phyloP scores from a whole-genome alignment of 1,140 invertebrate species.

The Drosophila bipectinata region DNA sequence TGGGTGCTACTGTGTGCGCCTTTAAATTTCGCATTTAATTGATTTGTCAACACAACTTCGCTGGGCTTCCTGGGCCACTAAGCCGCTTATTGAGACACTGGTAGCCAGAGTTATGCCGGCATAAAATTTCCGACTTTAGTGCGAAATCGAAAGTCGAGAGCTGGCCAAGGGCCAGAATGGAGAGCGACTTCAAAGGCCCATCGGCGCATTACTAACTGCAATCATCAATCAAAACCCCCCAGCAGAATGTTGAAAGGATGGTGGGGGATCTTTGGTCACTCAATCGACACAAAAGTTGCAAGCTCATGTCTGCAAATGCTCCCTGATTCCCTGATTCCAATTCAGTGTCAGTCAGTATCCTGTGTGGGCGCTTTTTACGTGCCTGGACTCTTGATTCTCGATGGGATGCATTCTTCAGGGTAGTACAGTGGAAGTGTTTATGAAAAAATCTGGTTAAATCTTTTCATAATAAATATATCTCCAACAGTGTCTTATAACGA shows the following conservation, averaged over 20 bases:
- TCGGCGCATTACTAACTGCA: slow-evolving; percentile 56
- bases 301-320: slow-evolving; percentile 52
- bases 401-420: slow-evolving; percentile 20
- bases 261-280: slow-evolving; percentile 12
- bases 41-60: slow-evolving; percentile 78
- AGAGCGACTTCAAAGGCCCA: slow-evolving; percentile 57
- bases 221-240: slow-evolving; percentile 67
- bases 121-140: slow-evolving; percentile 74
- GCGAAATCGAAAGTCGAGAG: slow-evolving; percentile 65
- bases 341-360: slow-evolving; percentile 7
- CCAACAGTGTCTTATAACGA: neutral
- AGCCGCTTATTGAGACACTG: slow-evolving; percentile 54
- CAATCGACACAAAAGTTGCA: slow-evolving; percentile 52
- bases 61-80: slow-evolving; percentile 60
- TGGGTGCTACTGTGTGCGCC: slow-evolving; percentile 66
- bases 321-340: slow-evolving; percentile 7
- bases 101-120: slow-evolving; percentile 60
- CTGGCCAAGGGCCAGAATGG: slow-evolving; percentile 14
- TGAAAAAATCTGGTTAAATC: neutral
- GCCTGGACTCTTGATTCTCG: slow-evolving; percentile 54
- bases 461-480: neutral
- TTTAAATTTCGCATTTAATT: slow-evolving; percentile 79
- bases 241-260: neutral
- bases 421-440: slow-evolving; percentile 17
- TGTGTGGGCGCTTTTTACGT: slow-evolving; percentile 65